phyloP scores from a whole-genome alignment of 2,888 invertebrate genomes.

The Caenorhabditis uteleia region DNA sequence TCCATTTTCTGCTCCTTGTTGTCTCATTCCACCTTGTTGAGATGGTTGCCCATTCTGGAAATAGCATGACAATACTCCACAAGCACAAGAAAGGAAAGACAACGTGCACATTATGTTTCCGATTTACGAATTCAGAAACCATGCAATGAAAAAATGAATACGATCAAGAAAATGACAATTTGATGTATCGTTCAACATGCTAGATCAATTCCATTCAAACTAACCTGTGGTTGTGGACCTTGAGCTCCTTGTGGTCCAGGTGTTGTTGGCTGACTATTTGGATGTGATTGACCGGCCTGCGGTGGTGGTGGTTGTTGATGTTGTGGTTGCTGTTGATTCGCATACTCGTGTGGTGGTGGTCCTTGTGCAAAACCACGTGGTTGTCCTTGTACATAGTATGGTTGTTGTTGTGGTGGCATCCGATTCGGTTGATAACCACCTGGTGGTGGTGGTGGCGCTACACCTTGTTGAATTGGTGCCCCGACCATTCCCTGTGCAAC shows the following conservation, averaged over 20 bases:
- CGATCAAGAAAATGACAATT: not conserved
- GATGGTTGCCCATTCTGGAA: conserved; percentile 35
- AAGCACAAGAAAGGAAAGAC: conserved; percentile 1
- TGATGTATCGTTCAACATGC: not conserved
- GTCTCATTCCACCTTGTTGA: conserved; percentile 11
- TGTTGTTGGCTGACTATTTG: conserved; percentile 44
- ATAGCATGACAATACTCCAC: no score
- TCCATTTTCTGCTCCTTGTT: conserved; percentile 22
- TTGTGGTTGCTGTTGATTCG: not conserved
- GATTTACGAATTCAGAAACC: not conserved
- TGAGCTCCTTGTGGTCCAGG: conserved; percentile 35
- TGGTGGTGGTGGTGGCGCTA: conserved; percentile 2
- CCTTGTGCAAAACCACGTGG: conserved; percentile 8
- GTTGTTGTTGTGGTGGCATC: conserved; percentile 7
- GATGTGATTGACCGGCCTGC: conserved; percentile 23
- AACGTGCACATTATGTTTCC: not conserved
- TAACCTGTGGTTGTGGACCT: conserved; percentile 6
- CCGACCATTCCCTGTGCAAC: conserved; percentile 15
- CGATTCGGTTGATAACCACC: conserved; percentile 6
- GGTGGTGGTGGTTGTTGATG: conserved; percentile 9
- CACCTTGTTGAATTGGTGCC: not conserved
- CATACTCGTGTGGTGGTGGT: conserved; percentile 11
- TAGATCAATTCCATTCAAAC: not conserved
- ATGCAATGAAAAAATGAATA: not conserved
- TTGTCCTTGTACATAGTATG: conserved; percentile 6